A percentile compares a stretch with the other conserved stretches of the same genome.
Conservation (phyloP, 2,888 invertebrate genomes). For the Pteria penguin region DNA sequence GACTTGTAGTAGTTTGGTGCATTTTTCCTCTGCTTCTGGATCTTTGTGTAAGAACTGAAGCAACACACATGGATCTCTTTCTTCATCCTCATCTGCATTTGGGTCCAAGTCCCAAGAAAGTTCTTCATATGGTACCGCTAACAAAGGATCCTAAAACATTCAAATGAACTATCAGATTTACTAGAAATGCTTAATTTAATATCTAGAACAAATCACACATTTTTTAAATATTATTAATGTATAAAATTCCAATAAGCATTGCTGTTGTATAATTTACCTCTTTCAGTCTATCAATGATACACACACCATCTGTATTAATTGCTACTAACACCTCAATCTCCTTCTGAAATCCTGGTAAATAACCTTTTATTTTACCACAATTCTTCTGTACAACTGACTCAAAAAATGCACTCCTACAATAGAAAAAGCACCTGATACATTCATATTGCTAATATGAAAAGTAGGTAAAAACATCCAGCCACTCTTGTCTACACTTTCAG, state of each 20-base stretch:
- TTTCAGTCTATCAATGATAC: slow-evolving; percentile 74
- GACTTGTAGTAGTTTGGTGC: slow-evolving; percentile 88
- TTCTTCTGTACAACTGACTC: slow-evolving; percentile 97
- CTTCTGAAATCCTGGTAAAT: slow-evolving; percentile 46
- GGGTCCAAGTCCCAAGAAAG: slow-evolving; percentile 95
- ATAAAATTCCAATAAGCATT: background rate
- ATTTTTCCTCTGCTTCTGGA: slow-evolving; percentile 83
- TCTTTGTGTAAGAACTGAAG: slow-evolving; percentile 86
- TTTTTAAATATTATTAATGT: too few species aligned
- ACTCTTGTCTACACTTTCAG: too few species aligned
- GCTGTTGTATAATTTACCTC: slow-evolving; percentile 56
- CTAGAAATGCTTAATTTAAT: background rate
- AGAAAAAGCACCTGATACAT: background rate
- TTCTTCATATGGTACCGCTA: slow-evolving; percentile 90
- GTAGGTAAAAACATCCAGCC: too few species aligned
- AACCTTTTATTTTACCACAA: slow-evolving; percentile 86
- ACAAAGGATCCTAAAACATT: slow-evolving; percentile 66
- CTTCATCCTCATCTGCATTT: slow-evolving; percentile 86
- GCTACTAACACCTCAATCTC: slow-evolving; percentile 85
- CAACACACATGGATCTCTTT: slow-evolving; percentile 94
- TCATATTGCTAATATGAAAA: too few species aligned
- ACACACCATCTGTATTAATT: slow-evolving; percentile 76
- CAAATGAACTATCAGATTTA: background rate
- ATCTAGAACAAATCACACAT: background rate
- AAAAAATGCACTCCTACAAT: slow-evolving; percentile 92